Percentiles rank a stretch among this genome's conserved stretches.
These are phyloP conservation scores for Elephas maximus DNA, from an alignment of 2,113 vertebrate genomes.

Conservation along the genomic window DNA sequence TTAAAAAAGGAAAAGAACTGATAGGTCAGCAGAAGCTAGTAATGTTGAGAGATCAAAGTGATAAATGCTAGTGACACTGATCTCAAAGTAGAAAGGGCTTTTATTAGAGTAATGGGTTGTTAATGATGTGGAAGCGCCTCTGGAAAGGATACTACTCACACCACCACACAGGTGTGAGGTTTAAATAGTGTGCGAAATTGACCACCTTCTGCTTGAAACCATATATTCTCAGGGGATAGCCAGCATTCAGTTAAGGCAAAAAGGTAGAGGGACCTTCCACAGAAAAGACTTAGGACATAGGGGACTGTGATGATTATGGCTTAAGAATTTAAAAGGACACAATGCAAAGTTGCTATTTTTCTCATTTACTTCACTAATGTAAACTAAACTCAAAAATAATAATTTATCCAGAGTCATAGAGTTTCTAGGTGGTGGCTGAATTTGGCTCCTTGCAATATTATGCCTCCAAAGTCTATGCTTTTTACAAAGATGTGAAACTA, in stretches of 20 bases:
- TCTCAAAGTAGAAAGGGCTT: background rate
- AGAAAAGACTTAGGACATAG: background rate
- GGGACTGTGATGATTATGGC: background rate
- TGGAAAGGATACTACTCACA: background rate
- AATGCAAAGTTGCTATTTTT: background rate
- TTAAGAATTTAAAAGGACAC: background rate
- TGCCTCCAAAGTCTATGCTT: background rate
- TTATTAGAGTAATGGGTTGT: background rate
- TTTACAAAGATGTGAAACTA: background rate
- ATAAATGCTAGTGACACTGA: background rate
- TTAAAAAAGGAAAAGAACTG: background rate
- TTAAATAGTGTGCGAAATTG: conserved; percentile 38
- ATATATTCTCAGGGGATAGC: background rate
- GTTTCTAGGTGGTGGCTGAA: background rate
- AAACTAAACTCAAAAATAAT: background rate
- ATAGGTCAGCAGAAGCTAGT: background rate
- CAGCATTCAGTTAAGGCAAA: background rate
- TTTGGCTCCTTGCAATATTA: background rate
- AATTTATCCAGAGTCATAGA: background rate
- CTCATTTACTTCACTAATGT: background rate
- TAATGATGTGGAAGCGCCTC: background rate
- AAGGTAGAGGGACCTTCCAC: background rate
- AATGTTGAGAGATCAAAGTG: background rate
- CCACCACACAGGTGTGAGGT: background rate
- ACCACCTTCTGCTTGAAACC: background rate